Evolutionary conservation across 1,140 invertebrate species (phyloP), one percentile per base, ranked within the genome.

Genomic region (Drosophila lacteicornis): DNA sequence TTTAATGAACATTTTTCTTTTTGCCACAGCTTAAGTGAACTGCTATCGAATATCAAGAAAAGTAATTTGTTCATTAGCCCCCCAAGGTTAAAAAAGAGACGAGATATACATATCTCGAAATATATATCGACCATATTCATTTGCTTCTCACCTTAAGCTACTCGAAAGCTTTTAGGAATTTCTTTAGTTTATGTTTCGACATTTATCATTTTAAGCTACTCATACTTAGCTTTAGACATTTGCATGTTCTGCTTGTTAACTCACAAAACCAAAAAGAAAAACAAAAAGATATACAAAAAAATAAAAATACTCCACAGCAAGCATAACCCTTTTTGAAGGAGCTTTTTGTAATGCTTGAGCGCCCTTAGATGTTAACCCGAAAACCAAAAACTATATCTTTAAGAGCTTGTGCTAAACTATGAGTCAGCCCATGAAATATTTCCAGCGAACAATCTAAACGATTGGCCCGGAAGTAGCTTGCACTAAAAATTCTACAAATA

Each of bases 1-100:
- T 93, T 92, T 93, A 93, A 91, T 90, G 91, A 92, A 92, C 91
- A 92, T 87, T 91, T 83, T 92, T 90, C 88, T 91, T 92, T 92
- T 80, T 75, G 79, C 74, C 76, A 71, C 78, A 81, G 74, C 70
- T 75, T 80, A 46, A 71, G 55, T 73, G 57, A 53, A 83, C 75
- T 80, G 80, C 82, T 73, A 75, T 46, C 45, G 53, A 68, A 49
- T 51, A 49, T 70, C 46, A 68, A 77, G 40, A 80, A 90, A 91
- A 90, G 85, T 77, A 90, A 90, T 70, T 75, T 90, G 85, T 90
- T 90, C 86, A 90, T 90, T 90, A 90, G 81, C 33, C 74, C 67
- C 67, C 79, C 53, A 42, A 75, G 65, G 59, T 68, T 78, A 66
- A 80, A 45, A 63, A 27, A 60, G 42, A 27, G 47, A 46, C 67